These are phyloP conservation scores for Pantelozetes paolii DNA, from an alignment of 2,888 invertebrate genomes.

Conservation along the genomic window DNA sequence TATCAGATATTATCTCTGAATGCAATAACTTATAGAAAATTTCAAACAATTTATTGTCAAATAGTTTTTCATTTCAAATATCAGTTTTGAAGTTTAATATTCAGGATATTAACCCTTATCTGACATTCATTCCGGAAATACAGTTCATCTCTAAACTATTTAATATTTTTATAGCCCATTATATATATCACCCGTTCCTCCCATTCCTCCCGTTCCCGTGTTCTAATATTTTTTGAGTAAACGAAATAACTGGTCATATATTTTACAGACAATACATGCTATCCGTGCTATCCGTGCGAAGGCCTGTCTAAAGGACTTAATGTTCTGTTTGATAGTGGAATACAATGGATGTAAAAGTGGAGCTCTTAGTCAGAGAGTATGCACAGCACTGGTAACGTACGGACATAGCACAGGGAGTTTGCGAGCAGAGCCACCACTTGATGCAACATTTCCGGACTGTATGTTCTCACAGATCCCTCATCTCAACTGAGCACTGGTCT, in stretches of 20 bases:
- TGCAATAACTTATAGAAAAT: conserved; percentile 19
- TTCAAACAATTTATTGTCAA: conserved; percentile 4
- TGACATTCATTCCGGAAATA: conserved; percentile 28
- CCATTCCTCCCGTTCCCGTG: background rate
- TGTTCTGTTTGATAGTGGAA: conserved; percentile 3
- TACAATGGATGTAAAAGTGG: conserved; percentile 10
- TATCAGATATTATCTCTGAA: background rate
- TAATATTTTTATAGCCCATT: conserved; percentile 32
- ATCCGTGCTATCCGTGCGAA: background rate
- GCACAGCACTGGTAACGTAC: background rate
- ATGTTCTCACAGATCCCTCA: background rate
- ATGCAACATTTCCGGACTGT: conserved; percentile 33
- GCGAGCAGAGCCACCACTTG: conserved; percentile 23
- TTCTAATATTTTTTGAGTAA: background rate
- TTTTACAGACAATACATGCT: conserved; percentile 7
- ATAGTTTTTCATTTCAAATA: conserved; percentile 9
- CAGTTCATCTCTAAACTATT: conserved; percentile 21
- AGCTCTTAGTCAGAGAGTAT: conserved; percentile 19
- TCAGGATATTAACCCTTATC: conserved; percentile 35
- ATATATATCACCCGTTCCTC: conserved; percentile 25
- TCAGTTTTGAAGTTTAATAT: conserved; percentile 15
- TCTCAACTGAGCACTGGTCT: background rate
- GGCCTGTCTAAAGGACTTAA: background rate
- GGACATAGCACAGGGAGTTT: background rate
- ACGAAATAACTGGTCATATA: conserved; percentile 24